Base-by-base conservation (phyloP, 2,113 vertebrate species). In the Lophochroa leadbeateri region DNA sequence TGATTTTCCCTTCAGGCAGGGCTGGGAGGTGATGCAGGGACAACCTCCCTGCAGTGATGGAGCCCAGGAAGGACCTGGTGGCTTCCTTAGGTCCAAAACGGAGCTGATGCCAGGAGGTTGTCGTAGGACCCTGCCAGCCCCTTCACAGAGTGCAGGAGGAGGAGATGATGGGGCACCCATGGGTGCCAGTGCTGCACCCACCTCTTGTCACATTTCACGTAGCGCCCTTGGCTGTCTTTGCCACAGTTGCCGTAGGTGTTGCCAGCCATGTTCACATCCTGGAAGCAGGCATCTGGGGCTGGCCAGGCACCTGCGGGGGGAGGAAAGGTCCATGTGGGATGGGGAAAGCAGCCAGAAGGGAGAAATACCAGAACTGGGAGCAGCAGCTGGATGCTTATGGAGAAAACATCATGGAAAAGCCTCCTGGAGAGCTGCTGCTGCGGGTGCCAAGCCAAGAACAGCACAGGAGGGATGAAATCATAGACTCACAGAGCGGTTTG, bases 221-320 rank as follows among this genome's bases (percentile, higher is more conserved):
- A 99, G 96, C 96, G 97, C 18, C 99, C 98, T 4, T 98, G 94
- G 33, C 95, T 94, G 64, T 99, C 98, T 79, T 98, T 98, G 43
- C 99, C 99, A 2, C 99, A 99, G 98, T 99, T 99, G 35, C 99
- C 99, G 0, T 98, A 99, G 52, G 98, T 97, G 28, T 99, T 99
- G 8, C 99, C 99, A 0, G 98, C 98, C 9, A 98, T 98, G 71
- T 99, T 99, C 95, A 99, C 98, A 0, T 98, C 98, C 92, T 98
- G 98, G 93, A 99, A 99, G 58, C 99, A 99, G 79, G 97, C 98
- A 0, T 99, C 98, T 0, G 99, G 99, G 5, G 99, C 99, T 0
- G 99, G 99, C 88, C 94, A 97, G 23, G 99, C 99, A 69, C 98
- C 99, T 99, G 98, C 11, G 44, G 57, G 4, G 31, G 20, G 7